Conservation (phyloP, 2,113 vertebrate species). For the Chauna torquata region DNA sequence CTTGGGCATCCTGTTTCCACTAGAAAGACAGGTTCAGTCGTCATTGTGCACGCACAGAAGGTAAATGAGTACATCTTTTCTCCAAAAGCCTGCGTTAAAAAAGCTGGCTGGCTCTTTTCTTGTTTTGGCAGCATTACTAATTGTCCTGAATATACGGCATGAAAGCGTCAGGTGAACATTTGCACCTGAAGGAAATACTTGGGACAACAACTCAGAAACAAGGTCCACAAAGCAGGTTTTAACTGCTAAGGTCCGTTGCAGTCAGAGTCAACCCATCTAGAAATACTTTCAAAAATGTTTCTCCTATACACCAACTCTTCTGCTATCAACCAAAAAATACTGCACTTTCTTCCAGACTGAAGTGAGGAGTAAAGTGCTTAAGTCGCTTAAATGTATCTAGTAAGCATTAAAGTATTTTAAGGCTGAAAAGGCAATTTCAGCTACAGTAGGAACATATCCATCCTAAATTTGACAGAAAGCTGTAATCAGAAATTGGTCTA, state of each 20-base stretch:
- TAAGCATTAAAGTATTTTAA: background rate
- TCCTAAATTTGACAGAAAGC: constrained; percentile 10
- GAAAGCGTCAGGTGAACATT: background rate
- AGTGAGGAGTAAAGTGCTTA: background rate
- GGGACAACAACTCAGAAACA: background rate
- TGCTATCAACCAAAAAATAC: background rate
- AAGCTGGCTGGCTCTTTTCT: background rate
- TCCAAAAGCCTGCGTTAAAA: background rate
- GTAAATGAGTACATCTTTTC: background rate
- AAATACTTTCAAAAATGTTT: background rate
- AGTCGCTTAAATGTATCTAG: background rate
- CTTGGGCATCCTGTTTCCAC: background rate
- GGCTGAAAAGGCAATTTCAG: constrained; percentile 1
- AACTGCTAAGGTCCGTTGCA: background rate
- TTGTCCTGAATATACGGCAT: background rate
- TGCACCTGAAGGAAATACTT: background rate
- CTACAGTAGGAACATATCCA: background rate
- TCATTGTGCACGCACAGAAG: background rate
- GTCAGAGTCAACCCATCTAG: background rate
- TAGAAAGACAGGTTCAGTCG: background rate
- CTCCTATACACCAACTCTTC: background rate
- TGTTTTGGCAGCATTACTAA: background rate
- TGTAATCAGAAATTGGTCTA: background rate
- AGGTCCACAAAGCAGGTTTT: background rate
- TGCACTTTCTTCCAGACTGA: background rate